A percentile compares a stretch with the other conserved stretches of the same genome.
Evolutionary conservation across 2,113 vertebrate genomes (phyloP).

Genomic region (Rhinoptilus africanus): DNA sequence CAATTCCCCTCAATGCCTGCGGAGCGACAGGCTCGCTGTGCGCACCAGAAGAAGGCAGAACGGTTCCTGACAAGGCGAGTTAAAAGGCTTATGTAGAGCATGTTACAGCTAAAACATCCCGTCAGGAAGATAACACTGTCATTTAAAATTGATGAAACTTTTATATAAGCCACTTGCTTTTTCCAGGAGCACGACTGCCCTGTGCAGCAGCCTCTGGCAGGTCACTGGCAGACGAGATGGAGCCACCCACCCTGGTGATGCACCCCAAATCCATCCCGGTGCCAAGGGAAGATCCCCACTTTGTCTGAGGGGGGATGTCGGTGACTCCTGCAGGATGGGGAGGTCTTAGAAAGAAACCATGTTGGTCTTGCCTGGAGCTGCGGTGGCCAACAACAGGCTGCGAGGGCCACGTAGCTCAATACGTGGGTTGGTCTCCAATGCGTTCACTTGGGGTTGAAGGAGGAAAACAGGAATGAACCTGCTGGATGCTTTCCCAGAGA

Average conservation of each 20-base stretch:
- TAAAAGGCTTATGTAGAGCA: slow-evolving; percentile 34
- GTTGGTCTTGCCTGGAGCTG: neutral
- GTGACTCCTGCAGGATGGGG: neutral
- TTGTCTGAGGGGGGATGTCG: neutral
- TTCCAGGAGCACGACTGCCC: neutral
- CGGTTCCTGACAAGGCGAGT: neutral
- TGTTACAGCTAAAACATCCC: slow-evolving; percentile 14
- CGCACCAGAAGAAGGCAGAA: neutral
- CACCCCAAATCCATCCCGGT: neutral
- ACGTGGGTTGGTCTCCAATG: rapidly evolving
- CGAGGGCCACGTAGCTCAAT: neutral
- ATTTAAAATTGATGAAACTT: slow-evolving; percentile 52
- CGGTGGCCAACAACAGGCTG: neutral
- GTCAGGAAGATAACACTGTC: neutral
- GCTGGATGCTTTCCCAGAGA: neutral
- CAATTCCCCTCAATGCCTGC: neutral
- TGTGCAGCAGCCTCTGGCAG: neutral
- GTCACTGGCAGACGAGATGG: neutral
- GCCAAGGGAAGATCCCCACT: neutral
- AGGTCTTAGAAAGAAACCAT: neutral
- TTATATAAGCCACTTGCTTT: neutral
- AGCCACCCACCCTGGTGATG: rapidly evolving
- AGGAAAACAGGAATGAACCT: neutral
- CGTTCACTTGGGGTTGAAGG: neutral
- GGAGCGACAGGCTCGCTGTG: neutral